Evolutionary conservation across 2,888 invertebrate species (phyloP), one percentile per base, ranked within the genome.

Genomic region (Arrhopalites spinosus): DNA sequence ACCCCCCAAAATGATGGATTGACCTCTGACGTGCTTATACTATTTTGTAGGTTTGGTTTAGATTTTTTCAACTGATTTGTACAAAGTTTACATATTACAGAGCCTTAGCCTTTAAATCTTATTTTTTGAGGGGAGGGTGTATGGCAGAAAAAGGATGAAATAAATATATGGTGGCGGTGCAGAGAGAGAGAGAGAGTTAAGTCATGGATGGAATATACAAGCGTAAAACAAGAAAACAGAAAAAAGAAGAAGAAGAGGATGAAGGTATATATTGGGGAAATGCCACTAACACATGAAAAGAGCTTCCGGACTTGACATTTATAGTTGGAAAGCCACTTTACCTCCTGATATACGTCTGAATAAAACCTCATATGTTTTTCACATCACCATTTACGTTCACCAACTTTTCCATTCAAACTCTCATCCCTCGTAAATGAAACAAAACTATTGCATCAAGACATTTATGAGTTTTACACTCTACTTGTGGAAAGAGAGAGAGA

Each of bases 281-380:
- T 79, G 79, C 78, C 79, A 79, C 77, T 61, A 75, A 77, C 75
- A 76, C 78, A 77, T 78, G 78, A 78, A 79, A 72, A 73, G 73
- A 76, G 76, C 78, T 78, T 79, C 78, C 77, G 79, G 76, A 71
- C 72, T 70, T 78, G 78, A 78, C 78, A 76, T 76, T 78, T 78
- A 78, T 78, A 61, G 76, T 78, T 71, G 70, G 66, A 73, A 75
- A 75, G 70, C 78, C 76, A 74, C 74, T 74, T 73, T 76, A 74
- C 76, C 73, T 78, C 74, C 70, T 76, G 73, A 78, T 76, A 70
- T 74, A 77, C 74, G 73, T 70, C 69, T 45, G 73, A 74, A 77
- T 74, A 74, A 71, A 74, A 77, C 73, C 74, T 75, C 69, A 64
- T 70, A 70, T 75, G 70, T 75, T 75, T n/a, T 70, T 70, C 70